Base-by-base conservation (phyloP, 2,797 vertebrate genomes). In the Semotilus atromaculatus region DNA sequence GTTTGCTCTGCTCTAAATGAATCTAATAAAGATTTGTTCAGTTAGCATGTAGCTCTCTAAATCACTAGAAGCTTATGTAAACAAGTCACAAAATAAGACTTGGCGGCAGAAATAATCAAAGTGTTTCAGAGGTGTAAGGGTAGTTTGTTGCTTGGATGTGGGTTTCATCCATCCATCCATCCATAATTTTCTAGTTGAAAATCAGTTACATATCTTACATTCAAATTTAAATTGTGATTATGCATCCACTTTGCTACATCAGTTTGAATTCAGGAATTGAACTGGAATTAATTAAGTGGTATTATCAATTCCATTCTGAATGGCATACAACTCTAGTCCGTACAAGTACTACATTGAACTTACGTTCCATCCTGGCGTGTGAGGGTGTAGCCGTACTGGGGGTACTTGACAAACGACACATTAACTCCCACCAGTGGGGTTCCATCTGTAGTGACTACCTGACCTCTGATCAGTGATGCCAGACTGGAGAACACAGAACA, bases 291-390 rank as follows among this genome's bases (percentile, higher is more conserved):
- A 16, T 16, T 26, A 71, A 45, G n/a, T 26, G 14, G 38, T 29
- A 29, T 64, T 64, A 29, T 64, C 40, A 74, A 21, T 6, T 53
- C 3, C 13, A 7, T 74, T 74, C 10, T 58, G 8, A 68, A 68
- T n/a, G 21, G 23, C 2, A 4, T 5, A 18, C 7, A 76, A 78
- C 72, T 3, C 5, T 74, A 11, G 19, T 21, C 45, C 3, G 18
- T 58, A 64, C 10, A 4, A 13, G 45, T 26, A 66, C 29, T 26
- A 26, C 21, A 77, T 18, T 58, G 78, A 87, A 98, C 98, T 97
- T 95, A 99, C 98, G 97, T 99, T 95, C 98, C 98, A 87, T 99
- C 98, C 93, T 99, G 98, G 58, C 98, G 97, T 85, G 98, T 99
- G 92, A 99, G 96, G 89, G 98, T 99, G 89, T 98, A 99, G 90